These are phyloP conservation scores for Drosophila mercatorum DNA, from an alignment of 2,888 invertebrate species.

Conservation along the genomic window DNA sequence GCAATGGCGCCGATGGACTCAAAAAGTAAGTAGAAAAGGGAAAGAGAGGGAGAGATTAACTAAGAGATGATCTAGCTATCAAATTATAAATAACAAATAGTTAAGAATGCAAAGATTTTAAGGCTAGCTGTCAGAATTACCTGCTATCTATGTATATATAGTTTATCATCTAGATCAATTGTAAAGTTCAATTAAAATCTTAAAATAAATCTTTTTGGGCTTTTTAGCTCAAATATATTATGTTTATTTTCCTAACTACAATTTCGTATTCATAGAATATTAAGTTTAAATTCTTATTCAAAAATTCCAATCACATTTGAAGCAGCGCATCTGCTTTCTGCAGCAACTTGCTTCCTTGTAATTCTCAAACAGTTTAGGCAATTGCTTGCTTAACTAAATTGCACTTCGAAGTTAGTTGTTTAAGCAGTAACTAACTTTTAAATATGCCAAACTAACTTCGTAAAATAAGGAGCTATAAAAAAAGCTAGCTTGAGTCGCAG, in stretches of 20 bases:
- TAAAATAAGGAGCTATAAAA: constrained; percentile 5
- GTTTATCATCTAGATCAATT: no score
- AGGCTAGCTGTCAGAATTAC: no score
- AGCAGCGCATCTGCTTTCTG: neutral
- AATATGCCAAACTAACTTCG: neutral
- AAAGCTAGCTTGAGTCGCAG: constrained; percentile 3
- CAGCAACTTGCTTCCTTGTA: neutral
- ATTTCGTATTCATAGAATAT: neutral
- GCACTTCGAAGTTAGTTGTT: neutral
- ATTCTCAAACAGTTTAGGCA: constrained; percentile 4
- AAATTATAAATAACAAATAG: neutral
- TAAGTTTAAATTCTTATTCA: neutral
- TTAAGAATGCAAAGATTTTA: neutral
- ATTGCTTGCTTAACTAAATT: neutral
- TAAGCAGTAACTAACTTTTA: neutral
- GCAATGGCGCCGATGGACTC: constrained; percentile 83
- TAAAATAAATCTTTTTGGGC: neutral
- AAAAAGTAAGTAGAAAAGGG: constrained; percentile 82
- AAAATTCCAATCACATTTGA: neutral
- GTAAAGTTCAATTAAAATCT: no score
- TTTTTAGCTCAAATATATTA: neutral
- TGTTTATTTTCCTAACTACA: neutral
- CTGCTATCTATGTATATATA: no score
- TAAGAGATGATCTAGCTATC: neutral
- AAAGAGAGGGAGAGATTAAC: neutral